Evolutionary conservation across 2,888 invertebrate species (phyloP).

Genomic region (Ichneumoninae sp.): DNA sequence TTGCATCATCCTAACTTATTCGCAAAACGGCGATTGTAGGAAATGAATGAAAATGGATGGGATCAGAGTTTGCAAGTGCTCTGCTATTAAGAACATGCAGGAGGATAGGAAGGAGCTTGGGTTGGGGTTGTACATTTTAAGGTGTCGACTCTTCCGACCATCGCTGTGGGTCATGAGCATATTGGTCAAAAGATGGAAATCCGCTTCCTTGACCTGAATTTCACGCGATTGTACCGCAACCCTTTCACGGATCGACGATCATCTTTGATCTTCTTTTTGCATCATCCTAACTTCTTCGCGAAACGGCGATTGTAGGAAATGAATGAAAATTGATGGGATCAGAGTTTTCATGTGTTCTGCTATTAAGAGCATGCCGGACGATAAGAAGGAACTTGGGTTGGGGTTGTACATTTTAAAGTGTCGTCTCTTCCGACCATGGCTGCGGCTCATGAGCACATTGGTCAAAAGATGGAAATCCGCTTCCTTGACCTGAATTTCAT

Average conservation of each 20-base stretch:
- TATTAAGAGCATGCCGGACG: conserved; percentile 72
- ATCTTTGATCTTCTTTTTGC: neutral
- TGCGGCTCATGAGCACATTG: neutral
- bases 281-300: neutral
- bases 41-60: conserved; percentile 69
- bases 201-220: too few relatives aligned
- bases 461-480: neutral
- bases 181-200: conserved; percentile 5
- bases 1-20: too few relatives aligned
- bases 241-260: too few relatives aligned
- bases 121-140: conserved; percentile 20
- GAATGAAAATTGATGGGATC: conserved; percentile 73
- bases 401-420: conserved; percentile 31
- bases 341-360: conserved; percentile 75
- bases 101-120: neutral
- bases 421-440: conserved; percentile 15
- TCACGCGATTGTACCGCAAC: too few relatives aligned
- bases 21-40: neutral
- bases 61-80: conserved; percentile 75
- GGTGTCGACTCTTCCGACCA: conserved; percentile 5
- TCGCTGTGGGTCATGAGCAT: neutral
- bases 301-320: neutral
- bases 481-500: neutral
- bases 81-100: conserved; percentile 75
- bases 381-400: too few relatives aligned